These are phyloP conservation scores for Fissipunctia ypsillon DNA, from an alignment of 2,888 invertebrate species.

Conservation along the genomic window DNA sequence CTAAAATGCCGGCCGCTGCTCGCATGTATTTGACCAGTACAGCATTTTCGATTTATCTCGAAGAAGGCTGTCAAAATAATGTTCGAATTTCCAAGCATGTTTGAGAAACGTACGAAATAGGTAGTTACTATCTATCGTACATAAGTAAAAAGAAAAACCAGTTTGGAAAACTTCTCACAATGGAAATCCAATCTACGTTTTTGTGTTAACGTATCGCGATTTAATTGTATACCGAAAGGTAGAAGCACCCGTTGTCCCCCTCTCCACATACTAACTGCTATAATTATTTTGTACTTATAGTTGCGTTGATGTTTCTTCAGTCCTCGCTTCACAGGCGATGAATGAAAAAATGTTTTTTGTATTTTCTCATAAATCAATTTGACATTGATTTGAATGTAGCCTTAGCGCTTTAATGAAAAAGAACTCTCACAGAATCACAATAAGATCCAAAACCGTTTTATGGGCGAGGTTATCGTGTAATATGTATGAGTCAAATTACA, in stretches of 20 bases:
- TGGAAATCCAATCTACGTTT: constrained; percentile 45
- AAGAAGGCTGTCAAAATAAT: too few relatives aligned
- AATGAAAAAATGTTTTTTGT: constrained; percentile 15
- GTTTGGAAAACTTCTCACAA: background rate
- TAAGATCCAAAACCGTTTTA: background rate
- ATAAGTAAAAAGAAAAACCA: background rate
- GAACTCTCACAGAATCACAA: background rate
- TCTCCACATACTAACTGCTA: background rate
- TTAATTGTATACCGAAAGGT: constrained; percentile 39
- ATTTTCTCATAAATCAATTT: constrained; percentile 18
- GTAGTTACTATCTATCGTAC: background rate
- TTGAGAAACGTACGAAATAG: background rate
- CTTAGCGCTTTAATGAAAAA: too few relatives aligned
- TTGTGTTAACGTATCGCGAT: constrained; percentile 46
- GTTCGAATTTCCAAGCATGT: too few relatives aligned
- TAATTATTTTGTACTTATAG: constrained; percentile 42
- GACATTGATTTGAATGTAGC: background rate
- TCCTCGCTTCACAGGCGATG: constrained; percentile 8
- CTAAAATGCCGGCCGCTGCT: too few relatives aligned
- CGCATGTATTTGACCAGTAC: too few relatives aligned
- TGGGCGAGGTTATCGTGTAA: background rate
- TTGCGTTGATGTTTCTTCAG: constrained; percentile 1
- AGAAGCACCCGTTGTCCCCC: constrained; percentile 29
- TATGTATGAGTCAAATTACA: background rate
- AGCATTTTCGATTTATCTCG: too few relatives aligned